Evolutionary conservation across 2,797 vertebrate genomes (phyloP), one percentile per base, ranked within the genome.

Genomic region (Melanotaenia trifasciata): DNA sequence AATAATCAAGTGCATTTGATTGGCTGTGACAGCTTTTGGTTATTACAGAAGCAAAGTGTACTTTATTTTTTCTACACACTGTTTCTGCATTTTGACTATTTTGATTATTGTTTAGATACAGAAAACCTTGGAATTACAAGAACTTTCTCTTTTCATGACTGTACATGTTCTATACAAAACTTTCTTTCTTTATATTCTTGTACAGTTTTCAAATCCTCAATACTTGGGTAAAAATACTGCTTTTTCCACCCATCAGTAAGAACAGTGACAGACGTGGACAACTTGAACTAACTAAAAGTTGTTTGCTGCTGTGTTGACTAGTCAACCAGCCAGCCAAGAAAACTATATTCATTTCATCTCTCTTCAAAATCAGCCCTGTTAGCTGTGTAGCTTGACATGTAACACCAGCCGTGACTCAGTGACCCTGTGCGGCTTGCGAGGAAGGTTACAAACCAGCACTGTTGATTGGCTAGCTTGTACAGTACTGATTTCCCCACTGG

Each of bases 401-500:
- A 79, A 84, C 74, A 69, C 76, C 72, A 70, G 76, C 79, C 35
- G 30, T 59, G 80, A 72, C 80, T 81, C 80, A 51, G 62, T 85
- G 87, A 90, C 89, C 89, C 85, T 45, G 73, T 64, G 77, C 74
- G 6, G 45, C 71, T 75, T 35, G 64, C 33, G 26, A 43, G 68
- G 72, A 87, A 83, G 87, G 84, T 84, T 80, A 78, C 82, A 80
- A 68, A 69, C 67, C 50, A 1, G 30, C 79, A 71, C 58, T 50
- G 72, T 75, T 84, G 88, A 89, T 85, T 90, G 88, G 87, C 82
- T 74, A 13, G 67, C 74, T 40, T 58, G 64, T 74, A 81, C 75
- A 77, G 78, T 45, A 78, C 76, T 87, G 87, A 92, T 92, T 92
- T 89, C 91, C 90, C 88, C 72, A 65, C 80, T 67, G 88, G 77